Conservation (phyloP, 1,140 invertebrate genomes). For the Sycophaga agraensis region DNA sequence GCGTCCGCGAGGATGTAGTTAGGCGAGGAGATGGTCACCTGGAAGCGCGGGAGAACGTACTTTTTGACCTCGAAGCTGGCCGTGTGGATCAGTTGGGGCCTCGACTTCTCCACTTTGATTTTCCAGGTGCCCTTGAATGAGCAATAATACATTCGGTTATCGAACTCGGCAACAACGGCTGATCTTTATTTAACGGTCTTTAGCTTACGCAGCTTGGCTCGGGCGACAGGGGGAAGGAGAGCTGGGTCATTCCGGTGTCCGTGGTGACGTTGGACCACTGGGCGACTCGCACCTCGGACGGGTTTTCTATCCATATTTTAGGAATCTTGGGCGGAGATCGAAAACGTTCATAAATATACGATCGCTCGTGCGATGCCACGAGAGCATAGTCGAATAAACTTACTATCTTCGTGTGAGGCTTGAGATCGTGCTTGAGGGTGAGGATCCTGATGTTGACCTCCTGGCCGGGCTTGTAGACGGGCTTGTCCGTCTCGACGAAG, state of each 20-base stretch:
- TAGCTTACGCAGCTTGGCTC: constrained; percentile 59
- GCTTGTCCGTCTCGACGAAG: constrained; percentile 61
- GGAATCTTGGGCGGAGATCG: constrained; percentile 52
- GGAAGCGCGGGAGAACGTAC: constrained; percentile 68
- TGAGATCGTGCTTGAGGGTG: constrained; percentile 56
- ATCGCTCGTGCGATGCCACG: too few species aligned
- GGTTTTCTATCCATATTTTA: constrained; percentile 64
- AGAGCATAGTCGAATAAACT: too few species aligned
- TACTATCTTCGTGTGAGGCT: constrained; percentile 55
- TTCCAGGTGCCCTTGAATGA: constrained; percentile 60
- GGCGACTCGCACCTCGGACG: constrained; percentile 60
- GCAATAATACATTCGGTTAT: too few species aligned
- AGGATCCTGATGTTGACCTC: constrained; percentile 61
- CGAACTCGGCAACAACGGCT: too few species aligned
- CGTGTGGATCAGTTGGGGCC: constrained; percentile 47
- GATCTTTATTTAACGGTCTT: too few species aligned
- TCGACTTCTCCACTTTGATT: constrained; percentile 56
- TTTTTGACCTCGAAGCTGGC: constrained; percentile 63
- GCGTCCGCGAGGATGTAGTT: constrained; percentile 61
- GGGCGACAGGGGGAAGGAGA: constrained; percentile 59
- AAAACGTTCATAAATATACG: neutral
- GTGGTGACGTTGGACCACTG: constrained; percentile 63
- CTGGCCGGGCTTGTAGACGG: constrained; percentile 68
- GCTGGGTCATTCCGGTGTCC: constrained; percentile 58
- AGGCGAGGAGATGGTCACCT: constrained; percentile 65